A percentile compares a stretch with the other conserved stretches of the same genome.
These are phyloP conservation scores for Potamilus streckersoni DNA, from an alignment of 1,140 invertebrate genomes.

Conservation along the genomic window DNA sequence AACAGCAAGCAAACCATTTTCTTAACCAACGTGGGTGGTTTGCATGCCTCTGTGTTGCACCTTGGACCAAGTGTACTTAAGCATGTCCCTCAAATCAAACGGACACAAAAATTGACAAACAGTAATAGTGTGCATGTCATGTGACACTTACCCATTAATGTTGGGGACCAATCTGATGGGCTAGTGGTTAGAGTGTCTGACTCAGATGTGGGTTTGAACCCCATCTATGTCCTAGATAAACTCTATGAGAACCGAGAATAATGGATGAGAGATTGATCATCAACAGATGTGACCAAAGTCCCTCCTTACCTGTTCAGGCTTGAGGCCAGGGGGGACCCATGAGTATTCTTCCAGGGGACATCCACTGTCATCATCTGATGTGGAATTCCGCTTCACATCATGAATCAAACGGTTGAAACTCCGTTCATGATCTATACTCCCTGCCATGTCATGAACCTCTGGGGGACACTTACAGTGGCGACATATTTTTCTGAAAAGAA, in stretches of 20 bases:
- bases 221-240: not conserved
- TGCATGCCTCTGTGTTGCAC: no score
- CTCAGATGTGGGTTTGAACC: no score
- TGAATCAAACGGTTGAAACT: constrained; percentile 53
- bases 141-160: no score
- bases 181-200: no score
- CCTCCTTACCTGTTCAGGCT: constrained; percentile 90
- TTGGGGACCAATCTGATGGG: no score
- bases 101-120: no score
- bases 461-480: constrained; percentile 78
- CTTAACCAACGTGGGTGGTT: no score
- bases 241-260: not conserved
- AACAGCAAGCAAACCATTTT: no score
- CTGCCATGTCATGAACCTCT: constrained; percentile 75
- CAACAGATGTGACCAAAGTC: not conserved
- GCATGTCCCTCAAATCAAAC: no score
- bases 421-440: constrained; percentile 49
- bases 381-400: constrained; percentile 79
- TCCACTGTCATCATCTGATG: constrained; percentile 96
- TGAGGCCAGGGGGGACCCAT: constrained; percentile 95
- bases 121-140: no score
- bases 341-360: constrained; percentile 98
- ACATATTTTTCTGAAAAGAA: constrained; percentile 76
- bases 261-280: not conserved
- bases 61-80: no score